Evolutionary conservation across 2,888 invertebrate genomes (phyloP).

Genomic region (Limulus polyphemus): DNA sequence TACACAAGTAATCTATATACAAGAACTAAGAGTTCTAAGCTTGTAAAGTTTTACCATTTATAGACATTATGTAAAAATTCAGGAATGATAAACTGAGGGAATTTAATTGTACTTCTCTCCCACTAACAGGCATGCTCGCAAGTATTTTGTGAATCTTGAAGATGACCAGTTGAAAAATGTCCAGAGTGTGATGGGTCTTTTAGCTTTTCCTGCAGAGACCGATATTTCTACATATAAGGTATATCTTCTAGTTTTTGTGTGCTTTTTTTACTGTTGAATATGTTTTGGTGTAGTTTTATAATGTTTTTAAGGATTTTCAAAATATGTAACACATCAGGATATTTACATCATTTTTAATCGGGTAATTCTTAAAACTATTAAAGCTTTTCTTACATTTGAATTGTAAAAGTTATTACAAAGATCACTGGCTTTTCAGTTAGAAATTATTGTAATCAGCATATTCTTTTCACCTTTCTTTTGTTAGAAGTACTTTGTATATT

Average conservation of each 20-base stretch:
- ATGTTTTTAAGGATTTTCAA: too few species aligned
- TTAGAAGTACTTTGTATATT: too few species aligned
- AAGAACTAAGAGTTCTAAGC: neutral
- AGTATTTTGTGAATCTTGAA: slow-evolving; percentile 75
- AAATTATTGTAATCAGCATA: too few species aligned
- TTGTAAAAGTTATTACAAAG: too few species aligned
- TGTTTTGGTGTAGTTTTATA: neutral
- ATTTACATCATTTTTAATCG: too few species aligned
- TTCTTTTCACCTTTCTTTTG: too few species aligned
- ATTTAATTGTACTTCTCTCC: slow-evolving; percentile 1
- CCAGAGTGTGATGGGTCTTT: slow-evolving; percentile 86
- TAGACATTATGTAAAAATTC: neutral
- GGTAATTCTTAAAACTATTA: too few species aligned
- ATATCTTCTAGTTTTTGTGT: neutral
- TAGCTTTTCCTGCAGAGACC: slow-evolving; percentile 79
- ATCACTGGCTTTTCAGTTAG: too few species aligned
- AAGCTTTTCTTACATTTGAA: too few species aligned
- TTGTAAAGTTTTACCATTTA: neutral
- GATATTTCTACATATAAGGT: slow-evolving; percentile 39
- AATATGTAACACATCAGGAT: too few species aligned
- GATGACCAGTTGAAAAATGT: slow-evolving; percentile 75
- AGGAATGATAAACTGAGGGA: neutral
- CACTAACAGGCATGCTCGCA: slow-evolving; percentile 65
- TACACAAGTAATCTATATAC: neutral
- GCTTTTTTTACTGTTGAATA: neutral